These are phyloP conservation scores for Callimorpha dominula DNA, from an alignment of 2,888 invertebrate genomes.

Conservation along the genomic window DNA sequence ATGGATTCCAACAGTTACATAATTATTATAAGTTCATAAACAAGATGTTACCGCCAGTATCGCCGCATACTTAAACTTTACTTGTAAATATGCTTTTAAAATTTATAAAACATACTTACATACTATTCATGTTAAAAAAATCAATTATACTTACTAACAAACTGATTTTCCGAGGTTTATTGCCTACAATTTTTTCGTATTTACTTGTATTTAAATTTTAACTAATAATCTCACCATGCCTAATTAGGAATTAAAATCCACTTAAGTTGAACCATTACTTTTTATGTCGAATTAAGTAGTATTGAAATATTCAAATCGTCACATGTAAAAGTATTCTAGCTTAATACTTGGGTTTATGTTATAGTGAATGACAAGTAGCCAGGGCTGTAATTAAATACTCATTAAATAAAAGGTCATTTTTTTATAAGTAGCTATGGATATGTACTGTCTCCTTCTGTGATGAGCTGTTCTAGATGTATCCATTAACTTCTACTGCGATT, in stretches of 20 bases:
- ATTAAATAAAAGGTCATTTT: constrained; percentile 22
- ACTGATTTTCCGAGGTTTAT: constrained; percentile 27
- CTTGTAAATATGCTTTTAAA: background rate
- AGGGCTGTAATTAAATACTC: constrained; percentile 36
- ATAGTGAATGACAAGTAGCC: constrained; percentile 39
- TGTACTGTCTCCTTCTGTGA: constrained; percentile 24
- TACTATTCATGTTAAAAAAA: background rate
- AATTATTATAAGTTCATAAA: background rate
- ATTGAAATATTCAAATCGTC: constrained; percentile 49
- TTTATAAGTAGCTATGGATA: background rate
- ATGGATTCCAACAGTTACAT: background rate
- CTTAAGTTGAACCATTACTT: constrained; percentile 46
- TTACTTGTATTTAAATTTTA: constrained; percentile 36
- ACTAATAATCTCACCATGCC: constrained; percentile 42
- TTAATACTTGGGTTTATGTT: constrained; percentile 44
- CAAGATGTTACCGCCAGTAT: background rate
- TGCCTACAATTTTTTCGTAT: constrained; percentile 30
- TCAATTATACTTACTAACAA: background rate
- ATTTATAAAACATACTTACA: background rate
- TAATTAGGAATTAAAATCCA: constrained; percentile 48
- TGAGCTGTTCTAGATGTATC: constrained; percentile 42
- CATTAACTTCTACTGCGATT: constrained; percentile 48
- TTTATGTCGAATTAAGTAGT: constrained; percentile 49
- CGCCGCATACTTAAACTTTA: background rate
- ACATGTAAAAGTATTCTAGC: constrained; percentile 39